phyloP scores from a whole-genome alignment of 2,888 invertebrate genomes.

The Dichetophora obliterata region DNA sequence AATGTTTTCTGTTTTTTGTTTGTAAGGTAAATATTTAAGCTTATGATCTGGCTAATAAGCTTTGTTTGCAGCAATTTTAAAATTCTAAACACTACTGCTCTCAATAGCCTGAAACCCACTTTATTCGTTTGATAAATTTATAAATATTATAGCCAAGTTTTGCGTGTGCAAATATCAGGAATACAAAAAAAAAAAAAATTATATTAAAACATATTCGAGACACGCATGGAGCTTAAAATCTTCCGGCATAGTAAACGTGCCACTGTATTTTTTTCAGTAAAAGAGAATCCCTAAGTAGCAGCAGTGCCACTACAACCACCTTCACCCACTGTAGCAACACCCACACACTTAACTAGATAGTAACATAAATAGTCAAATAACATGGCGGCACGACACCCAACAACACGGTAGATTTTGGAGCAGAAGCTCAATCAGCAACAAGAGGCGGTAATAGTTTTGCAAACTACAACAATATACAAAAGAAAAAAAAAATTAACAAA shows the following conservation, averaged over 20 bases:
- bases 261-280: slow-evolving; percentile 57
- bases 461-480: neutral
- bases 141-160: slow-evolving; percentile 44
- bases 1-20: too few relatives aligned
- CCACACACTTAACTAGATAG: slow-evolving; percentile 17
- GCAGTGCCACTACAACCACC: neutral
- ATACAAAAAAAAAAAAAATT: slow-evolving; percentile 18
- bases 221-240: slow-evolving; percentile 63
- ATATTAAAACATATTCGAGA: slow-evolving; percentile 63
- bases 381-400: neutral
- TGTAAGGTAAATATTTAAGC: neutral
- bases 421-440: too few relatives aligned
- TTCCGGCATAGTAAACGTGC: slow-evolving; percentile 59
- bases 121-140: slow-evolving; percentile 13
- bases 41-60: neutral
- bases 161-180: neutral
- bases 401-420: neutral
- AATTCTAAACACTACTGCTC: too few relatives aligned
- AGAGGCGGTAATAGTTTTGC: too few relatives aligned
- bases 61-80: neutral
- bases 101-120: neutral
- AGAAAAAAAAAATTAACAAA: too few relatives aligned
- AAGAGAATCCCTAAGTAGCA: neutral
- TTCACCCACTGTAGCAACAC: neutral
- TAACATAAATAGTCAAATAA: slow-evolving; percentile 11